Conservation (phyloP, 2,797 vertebrate genomes). For the Sarcophilus harrisii region DNA sequence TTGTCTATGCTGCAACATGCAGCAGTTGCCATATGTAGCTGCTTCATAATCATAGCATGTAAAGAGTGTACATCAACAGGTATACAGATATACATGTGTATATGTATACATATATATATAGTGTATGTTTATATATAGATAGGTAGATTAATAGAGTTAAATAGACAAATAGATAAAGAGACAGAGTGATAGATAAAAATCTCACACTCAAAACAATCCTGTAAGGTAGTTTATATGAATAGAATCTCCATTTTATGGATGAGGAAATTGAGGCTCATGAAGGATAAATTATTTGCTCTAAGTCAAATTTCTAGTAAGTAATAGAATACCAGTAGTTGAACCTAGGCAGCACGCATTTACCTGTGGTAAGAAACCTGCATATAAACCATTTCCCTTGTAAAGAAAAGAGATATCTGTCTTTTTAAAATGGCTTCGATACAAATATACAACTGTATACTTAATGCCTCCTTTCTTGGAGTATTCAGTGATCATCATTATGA, state of each 20-base stretch:
- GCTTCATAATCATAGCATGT: too few species aligned
- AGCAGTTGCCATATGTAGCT: neutral
- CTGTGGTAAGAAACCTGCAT: neutral
- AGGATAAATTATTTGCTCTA: neutral
- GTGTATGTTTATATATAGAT: too few species aligned
- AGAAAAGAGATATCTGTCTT: neutral
- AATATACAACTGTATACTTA: neutral
- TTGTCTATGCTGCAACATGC: too few species aligned
- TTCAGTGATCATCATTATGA: neutral
- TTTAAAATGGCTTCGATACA: neutral
- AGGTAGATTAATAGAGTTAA: too few species aligned
- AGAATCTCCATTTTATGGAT: neutral
- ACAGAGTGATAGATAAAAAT: neutral
- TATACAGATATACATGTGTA: too few species aligned
- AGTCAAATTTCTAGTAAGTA: neutral
- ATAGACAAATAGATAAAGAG: too few species aligned
- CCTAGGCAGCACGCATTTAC: neutral
- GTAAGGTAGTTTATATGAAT: neutral
- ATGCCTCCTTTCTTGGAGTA: constrained; percentile 2
- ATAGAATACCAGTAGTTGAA: neutral
- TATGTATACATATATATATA: too few species aligned
- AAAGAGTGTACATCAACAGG: too few species aligned
- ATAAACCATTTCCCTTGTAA: neutral
- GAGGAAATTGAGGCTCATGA: neutral
- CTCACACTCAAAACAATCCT: neutral